Base-by-base conservation (phyloP, 2,888 invertebrate species). In the Junonia oenone region DNA sequence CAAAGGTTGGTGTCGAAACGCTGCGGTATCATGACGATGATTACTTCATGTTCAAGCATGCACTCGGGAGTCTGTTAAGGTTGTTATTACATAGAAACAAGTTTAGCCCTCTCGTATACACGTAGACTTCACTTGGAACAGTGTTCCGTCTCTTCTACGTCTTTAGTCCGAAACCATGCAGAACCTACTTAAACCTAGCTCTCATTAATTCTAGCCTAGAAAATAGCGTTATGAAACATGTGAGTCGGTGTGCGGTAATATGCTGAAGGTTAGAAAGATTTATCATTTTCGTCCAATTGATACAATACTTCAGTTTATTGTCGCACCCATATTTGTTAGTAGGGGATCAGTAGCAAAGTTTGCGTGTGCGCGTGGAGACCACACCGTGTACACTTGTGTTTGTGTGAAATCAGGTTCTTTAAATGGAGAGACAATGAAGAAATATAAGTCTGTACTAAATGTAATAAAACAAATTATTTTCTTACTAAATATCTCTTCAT, bases 341-440 rank as follows among this genome's bases (percentile, higher is more conserved):
- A 86, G 70, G 78, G 83, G 78, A 77, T 68, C 71, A 76, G 74
- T 83, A 86, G 88, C 88, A 78, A 77, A 78, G 72, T 80, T 85
- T 86, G 88, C 86, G 79, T 81, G 81, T 85, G 87, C 83, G 83
- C 78, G 83, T 86, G 87, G 82, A 84, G 80, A 83, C 85, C 87
- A 87, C 86, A 87, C 85, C 81, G 87, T 86, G 85, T 83, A 72
- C 71, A 77, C 68, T 67, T 68, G 55, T 67, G 64, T 62, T 61
- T 59, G 69, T 69, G 70, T 69, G 64, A 37, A 29, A 49, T 52
- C 51, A 38, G 38, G 15, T 37, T 17, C 26, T 11, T 33, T 33
- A 33, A 37, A 51, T 19, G 17, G 35, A 48, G 53, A 45, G 31
- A 38, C 38, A 48, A 13, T 54, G 40, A 46, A 56, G 38, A 48